phyloP scores from a whole-genome alignment of 23 tunicate species.

The Botrylloides violaceus region DNA sequence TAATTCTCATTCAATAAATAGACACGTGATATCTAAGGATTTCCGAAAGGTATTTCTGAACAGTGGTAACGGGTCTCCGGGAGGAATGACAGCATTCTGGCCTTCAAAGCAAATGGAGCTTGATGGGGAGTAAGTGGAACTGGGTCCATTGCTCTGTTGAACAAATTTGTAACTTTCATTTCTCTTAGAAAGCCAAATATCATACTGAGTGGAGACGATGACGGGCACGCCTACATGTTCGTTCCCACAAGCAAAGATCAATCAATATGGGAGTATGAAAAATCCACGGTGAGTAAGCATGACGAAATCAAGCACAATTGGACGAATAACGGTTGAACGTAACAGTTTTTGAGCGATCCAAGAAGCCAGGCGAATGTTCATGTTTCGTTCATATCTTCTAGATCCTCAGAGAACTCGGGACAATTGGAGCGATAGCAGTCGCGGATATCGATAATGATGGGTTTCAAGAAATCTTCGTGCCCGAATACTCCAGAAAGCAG shows the following conservation, averaged over 20 bases:
- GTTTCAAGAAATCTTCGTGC: conserved; percentile 52
- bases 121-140: conserved; percentile 20
- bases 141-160: neutral
- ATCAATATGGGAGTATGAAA: conserved; percentile 45
- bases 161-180: neutral
- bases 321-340: neutral
- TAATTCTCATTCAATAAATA: too few relatives aligned
- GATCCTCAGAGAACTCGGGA: conserved; percentile 50
- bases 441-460: conserved; percentile 73
- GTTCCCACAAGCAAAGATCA: conserved; percentile 27
- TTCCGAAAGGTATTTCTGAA: neutral
- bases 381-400: conserved; percentile 7
- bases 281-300: conserved; percentile 49
- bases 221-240: conserved; percentile 67
- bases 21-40: conserved; percentile 3
- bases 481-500: conserved; percentile 42
- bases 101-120: conserved; percentile 20
- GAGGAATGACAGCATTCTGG: conserved; percentile 37
- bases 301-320: neutral
- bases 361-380: neutral
- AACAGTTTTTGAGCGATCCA: neutral
- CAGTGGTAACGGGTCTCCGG: conserved; percentile 72
- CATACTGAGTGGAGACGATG: conserved; percentile 93
- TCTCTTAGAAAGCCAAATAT: conserved; percentile 58
- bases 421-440: conserved; percentile 55